Percentiles rank a stretch among this genome's conserved stretches.
Conservation (phyloP, 2,797 vertebrate genomes). For the Kryptolebias ocellatus region DNA sequence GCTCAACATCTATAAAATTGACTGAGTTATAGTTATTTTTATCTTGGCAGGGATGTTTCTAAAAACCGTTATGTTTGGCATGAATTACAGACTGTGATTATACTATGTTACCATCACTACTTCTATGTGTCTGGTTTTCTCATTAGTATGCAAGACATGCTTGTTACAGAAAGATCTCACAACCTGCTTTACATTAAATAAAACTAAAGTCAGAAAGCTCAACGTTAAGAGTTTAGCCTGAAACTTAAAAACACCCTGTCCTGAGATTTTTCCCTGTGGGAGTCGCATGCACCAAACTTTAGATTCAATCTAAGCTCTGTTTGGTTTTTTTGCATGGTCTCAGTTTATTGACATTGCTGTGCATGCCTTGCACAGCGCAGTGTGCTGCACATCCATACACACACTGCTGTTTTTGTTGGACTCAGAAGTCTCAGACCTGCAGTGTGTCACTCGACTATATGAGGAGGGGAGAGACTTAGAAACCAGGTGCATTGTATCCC, state of each 20-base stretch:
- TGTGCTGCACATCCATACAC: conserved; percentile 43
- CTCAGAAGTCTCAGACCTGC: conserved; percentile 62
- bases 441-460: conserved; percentile 58
- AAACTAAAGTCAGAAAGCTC: not conserved
- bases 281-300: conserved; percentile 17
- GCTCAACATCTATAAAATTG: too few relatives aligned
- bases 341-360: conserved; percentile 76
- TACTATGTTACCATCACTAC: too few relatives aligned
- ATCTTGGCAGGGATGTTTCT: too few relatives aligned
- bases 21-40: too few relatives aligned
- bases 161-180: too few relatives aligned
- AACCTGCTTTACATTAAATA: not conserved
- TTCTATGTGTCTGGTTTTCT: too few relatives aligned
- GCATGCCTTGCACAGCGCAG: conserved; percentile 51
- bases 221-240: not conserved
- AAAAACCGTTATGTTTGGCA: too few relatives aligned
- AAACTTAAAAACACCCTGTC: conserved; percentile 28
- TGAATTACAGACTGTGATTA: too few relatives aligned
- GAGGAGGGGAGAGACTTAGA: conserved; percentile 16
- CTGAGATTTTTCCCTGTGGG: conserved; percentile 18
- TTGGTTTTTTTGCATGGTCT: conserved; percentile 63
- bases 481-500: conserved; percentile 71
- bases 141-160: too few relatives aligned
- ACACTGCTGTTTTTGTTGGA: conserved; percentile 74
- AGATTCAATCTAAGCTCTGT: conserved; percentile 67